These are phyloP conservation scores for Hofmannophila pseudospretella DNA, from an alignment of 2,888 invertebrate species.

Conservation along the genomic window DNA sequence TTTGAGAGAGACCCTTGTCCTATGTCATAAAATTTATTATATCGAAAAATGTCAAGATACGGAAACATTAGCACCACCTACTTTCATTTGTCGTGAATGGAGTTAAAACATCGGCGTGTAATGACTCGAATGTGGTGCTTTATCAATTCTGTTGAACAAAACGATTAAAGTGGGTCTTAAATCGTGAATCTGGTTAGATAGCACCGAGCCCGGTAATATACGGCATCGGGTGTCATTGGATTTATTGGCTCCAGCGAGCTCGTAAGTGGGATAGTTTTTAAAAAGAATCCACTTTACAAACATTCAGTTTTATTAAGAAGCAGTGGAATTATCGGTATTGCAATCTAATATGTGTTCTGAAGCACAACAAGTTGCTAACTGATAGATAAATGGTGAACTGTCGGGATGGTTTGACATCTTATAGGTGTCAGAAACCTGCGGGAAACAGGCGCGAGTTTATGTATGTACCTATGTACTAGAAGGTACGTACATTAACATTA, in stretches of 20 bases:
- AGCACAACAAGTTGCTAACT: too few species aligned
- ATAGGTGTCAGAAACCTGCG: too few species aligned
- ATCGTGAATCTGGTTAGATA: constrained; percentile 65
- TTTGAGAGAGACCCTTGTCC: constrained; percentile 35
- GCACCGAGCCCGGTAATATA: constrained; percentile 57
- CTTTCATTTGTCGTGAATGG: constrained; percentile 23
- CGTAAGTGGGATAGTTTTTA: constrained; percentile 15
- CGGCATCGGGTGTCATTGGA: constrained; percentile 44
- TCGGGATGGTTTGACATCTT: too few species aligned
- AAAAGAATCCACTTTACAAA: constrained; percentile 2
- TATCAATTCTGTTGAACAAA: constrained; percentile 54
- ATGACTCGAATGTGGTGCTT: constrained; percentile 38
- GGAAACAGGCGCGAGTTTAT: too few species aligned
- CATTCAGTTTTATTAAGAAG: not conserved
- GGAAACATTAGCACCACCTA: constrained; percentile 6
- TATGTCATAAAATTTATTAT: constrained; percentile 38
- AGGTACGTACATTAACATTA: too few species aligned
- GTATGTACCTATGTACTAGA: too few species aligned
- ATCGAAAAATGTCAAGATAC: constrained; percentile 28
- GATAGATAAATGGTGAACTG: too few species aligned
- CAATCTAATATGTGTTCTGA: not conserved
- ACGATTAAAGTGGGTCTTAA: constrained; percentile 58
- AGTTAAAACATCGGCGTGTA: constrained; percentile 25
- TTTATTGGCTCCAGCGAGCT: constrained; percentile 42
- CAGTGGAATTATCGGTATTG: too few species aligned